Conservation (phyloP, 1,140 invertebrate species). For the Lamellibrachia luymesi region DNA sequence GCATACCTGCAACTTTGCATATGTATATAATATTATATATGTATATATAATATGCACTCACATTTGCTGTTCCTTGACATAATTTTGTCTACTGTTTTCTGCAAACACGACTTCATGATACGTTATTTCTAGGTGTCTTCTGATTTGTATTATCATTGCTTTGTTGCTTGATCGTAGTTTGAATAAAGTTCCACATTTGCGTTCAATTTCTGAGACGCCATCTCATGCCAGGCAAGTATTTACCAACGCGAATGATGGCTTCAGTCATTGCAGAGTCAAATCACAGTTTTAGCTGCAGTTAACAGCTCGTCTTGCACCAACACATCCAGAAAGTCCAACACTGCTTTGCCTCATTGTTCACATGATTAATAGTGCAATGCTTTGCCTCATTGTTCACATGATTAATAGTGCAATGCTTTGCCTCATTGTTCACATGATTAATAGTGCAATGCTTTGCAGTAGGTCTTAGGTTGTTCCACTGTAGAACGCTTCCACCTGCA, state of each 20-base stretch:
- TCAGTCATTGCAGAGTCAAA: background rate
- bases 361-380: background rate
- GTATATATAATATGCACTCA: background rate
- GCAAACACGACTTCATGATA: background rate
- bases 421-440: no score
- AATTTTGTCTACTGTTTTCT: background rate
- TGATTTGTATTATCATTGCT: background rate
- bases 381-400: no score
- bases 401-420: no score
- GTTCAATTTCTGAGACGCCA: slow-evolving; percentile 4
- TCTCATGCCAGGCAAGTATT: background rate
- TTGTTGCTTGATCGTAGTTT: slow-evolving; percentile 5
- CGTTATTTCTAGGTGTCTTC: background rate
- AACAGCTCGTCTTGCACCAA: background rate
- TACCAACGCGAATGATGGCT: background rate
- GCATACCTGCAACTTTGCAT: background rate
- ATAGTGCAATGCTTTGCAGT: no score
- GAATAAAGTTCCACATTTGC: background rate
- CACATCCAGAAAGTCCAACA: background rate
- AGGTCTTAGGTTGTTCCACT: no score
- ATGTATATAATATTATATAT: background rate
- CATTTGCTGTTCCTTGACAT: background rate
- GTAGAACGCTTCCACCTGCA: no score
- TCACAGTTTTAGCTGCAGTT: background rate
- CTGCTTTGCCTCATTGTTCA: background rate